phyloP scores from a whole-genome alignment of 1,140 invertebrate genomes.

The Nixonia krombeini region DNA sequence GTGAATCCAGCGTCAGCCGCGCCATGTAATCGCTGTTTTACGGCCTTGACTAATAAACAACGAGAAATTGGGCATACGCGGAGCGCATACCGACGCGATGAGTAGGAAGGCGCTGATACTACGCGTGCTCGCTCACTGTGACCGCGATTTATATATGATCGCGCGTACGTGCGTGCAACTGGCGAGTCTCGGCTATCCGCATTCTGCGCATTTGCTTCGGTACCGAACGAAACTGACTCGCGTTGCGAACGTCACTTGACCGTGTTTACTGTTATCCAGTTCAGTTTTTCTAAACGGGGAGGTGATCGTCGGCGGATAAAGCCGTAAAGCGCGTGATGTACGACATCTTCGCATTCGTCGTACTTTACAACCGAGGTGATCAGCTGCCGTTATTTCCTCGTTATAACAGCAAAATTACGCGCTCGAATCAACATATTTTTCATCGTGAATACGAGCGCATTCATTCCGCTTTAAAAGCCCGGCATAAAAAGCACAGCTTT shows the following conservation, averaged over 20 bases:
- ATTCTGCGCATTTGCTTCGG: slow-evolving; percentile 40
- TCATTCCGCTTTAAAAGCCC: too few relatives aligned
- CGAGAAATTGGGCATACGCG: slow-evolving; percentile 39
- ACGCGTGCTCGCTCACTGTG: slow-evolving; percentile 42
- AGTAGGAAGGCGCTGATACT: slow-evolving; percentile 27
- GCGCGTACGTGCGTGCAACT: slow-evolving; percentile 25
- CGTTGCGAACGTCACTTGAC: slow-evolving; percentile 44
- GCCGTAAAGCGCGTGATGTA: too few relatives aligned
- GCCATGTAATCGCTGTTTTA: slow-evolving; percentile 56
- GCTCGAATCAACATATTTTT: slow-evolving; percentile 18
- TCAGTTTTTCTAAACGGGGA: too few relatives aligned
- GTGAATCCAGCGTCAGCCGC: too few relatives aligned
- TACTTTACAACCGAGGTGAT: slow-evolving; percentile 24
- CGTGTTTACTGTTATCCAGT: slow-evolving; percentile 42
- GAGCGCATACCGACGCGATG: slow-evolving; percentile 15
- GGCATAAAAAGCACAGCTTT: too few relatives aligned
- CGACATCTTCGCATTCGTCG: not conserved
- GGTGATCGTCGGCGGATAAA: too few relatives aligned
- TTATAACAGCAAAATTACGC: slow-evolving; percentile 6
- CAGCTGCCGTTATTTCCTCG: slow-evolving; percentile 12
- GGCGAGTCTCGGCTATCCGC: slow-evolving; percentile 43
- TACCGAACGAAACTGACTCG: slow-evolving; percentile 45
- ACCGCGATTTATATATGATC: slow-evolving; percentile 46
- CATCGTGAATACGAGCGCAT: slow-evolving; percentile 5
- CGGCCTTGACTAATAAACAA: slow-evolving; percentile 54